Evolutionary conservation across 2,888 invertebrate genomes (phyloP), one percentile per base, ranked within the genome.

Genomic region (Catocala sponsa): DNA sequence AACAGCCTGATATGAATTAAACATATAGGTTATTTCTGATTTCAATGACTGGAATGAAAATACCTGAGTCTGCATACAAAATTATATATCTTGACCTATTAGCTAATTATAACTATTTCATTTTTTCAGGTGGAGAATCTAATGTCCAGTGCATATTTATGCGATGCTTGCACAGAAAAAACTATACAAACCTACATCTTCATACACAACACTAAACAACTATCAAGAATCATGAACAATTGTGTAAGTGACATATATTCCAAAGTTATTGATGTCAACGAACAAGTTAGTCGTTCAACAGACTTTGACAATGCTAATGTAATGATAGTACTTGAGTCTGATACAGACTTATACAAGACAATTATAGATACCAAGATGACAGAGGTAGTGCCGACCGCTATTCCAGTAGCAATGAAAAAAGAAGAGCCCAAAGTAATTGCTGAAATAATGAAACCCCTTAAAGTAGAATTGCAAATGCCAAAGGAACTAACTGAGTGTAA

Each of bases 251-350:
- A 88, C 15, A 67, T 89, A 0, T 67, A 84, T n/a, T 83, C 81
- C 1, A 88, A 86, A 79, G 81, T 83, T 0, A 63, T 76, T 4
- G 83, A 87, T 42, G 63, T 88, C 0, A 66, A 70, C 0, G 64
- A 80, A 12, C 83, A 86, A 54, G 59, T 88, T 0, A 63, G 76
- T n/a, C 56, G 70, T 2, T 47, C 59, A 0, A 5, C 38, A 0
- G 55, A 72, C 2, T 82, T 76, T 33, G 69, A 78, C 0, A 78
- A 82, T 58, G 75, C 86, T 0, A 87, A 88, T 25, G 78, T 88
- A 11, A 80, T 87, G 74, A 85, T 89, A 13, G 81, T 88, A 0
- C 63, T 88, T n/a, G 88, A 87, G 67, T 79, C 80, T 68, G 81
- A 85, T 43, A 68, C 62, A 4, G 78, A 84, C 46, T 67, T 81